Percentiles rank a stretch among this genome's conserved stretches.
phyloP scores from a whole-genome alignment of 1,140 invertebrate genomes.

The Drosophila gunungcola region DNA sequence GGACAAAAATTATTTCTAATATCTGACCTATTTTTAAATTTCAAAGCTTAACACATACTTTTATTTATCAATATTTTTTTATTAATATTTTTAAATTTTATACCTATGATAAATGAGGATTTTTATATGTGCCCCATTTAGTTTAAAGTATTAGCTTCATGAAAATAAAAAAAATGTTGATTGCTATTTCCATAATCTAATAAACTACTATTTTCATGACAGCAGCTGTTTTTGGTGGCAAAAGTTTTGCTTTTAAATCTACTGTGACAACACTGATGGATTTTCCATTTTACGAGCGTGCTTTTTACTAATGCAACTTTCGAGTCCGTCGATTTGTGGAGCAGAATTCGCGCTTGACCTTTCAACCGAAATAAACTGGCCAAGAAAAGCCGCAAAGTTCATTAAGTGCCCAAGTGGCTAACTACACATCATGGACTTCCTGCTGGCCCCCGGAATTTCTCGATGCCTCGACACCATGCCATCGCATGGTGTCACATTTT shows the following conservation, averaged over 20 bases:
- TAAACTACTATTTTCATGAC: too few relatives aligned
- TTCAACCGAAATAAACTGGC: background rate
- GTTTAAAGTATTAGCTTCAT: too few relatives aligned
- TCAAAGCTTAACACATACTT: too few relatives aligned
- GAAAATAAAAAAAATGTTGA: too few relatives aligned
- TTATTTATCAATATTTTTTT: too few relatives aligned
- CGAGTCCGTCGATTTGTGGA: background rate
- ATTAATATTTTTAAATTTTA: too few relatives aligned
- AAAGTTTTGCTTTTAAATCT: background rate
- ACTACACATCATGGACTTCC: slow-evolving; percentile 30
- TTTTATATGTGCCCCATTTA: too few relatives aligned
- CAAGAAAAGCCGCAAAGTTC: slow-evolving; percentile 21
- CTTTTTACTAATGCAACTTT: background rate
- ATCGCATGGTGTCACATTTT: background rate
- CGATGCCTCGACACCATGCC: background rate
- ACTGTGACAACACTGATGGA: background rate
- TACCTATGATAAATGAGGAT: too few relatives aligned
- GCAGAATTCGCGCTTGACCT: slow-evolving; percentile 1
- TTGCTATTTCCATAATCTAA: too few relatives aligned
- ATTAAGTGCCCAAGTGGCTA: slow-evolving; percentile 41
- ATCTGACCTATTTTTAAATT: too few relatives aligned
- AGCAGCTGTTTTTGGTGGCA: background rate
- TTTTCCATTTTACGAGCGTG: background rate
- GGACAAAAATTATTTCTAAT: too few relatives aligned
- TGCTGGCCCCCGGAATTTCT: slow-evolving; percentile 11